Percentiles rank a stretch among this genome's conserved stretches.
These are phyloP conservation scores for Palythoa heliodiscus DNA, from an alignment of 92 coral and sea anemone genomes.

Conservation along the genomic window DNA sequence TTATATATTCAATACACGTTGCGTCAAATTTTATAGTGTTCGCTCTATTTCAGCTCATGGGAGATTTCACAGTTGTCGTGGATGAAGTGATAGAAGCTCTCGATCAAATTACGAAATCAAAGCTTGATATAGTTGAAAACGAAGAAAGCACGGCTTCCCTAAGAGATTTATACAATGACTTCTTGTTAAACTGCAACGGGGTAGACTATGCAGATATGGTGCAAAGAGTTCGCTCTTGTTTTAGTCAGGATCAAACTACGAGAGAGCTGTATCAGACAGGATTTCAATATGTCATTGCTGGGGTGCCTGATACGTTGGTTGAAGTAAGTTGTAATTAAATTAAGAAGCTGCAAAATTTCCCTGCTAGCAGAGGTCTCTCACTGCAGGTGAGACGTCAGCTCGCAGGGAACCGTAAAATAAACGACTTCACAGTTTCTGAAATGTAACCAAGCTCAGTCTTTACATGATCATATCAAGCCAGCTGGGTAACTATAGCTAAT, in stretches of 20 bases:
- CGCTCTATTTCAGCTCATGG: conserved; percentile 51
- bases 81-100: conserved; percentile 64
- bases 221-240: conserved; percentile 55
- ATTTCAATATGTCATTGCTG: conserved; percentile 59
- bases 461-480: too few species aligned
- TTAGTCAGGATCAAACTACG: conserved; percentile 51
- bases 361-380: too few species aligned
- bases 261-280: conserved; percentile 53
- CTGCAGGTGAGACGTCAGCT: too few species aligned
- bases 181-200: conserved; percentile 76
- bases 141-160: conserved; percentile 12
- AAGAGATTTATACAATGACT: conserved; percentile 52
- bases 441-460: too few species aligned
- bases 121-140: conserved; percentile 40
- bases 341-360: background rate
- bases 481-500: too few species aligned
- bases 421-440: too few species aligned
- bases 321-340: conserved; percentile 62
- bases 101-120: conserved; percentile 54
- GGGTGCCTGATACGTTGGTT: conserved; percentile 60
- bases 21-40: too few species aligned
- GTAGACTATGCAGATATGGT: conserved; percentile 76
- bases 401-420: background rate
- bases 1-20: too few species aligned
- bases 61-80: conserved; percentile 65